A percentile compares a stretch with the other conserved stretches of the same genome.
Evolutionary conservation across 2,888 invertebrate genomes (phyloP).

Genomic region (Dryobota labecula): DNA sequence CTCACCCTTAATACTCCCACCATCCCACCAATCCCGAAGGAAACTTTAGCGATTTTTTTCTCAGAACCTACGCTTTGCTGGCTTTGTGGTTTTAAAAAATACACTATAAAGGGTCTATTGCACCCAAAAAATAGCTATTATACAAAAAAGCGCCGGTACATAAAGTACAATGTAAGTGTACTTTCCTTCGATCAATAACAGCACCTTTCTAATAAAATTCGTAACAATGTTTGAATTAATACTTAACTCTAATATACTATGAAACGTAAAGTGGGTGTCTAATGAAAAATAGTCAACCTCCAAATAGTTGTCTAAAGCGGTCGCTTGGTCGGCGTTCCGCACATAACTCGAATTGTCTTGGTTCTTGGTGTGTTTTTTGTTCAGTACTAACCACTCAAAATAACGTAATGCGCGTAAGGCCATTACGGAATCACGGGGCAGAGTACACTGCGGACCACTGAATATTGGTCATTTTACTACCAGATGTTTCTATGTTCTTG

Average conservation of each 20-base stretch:
- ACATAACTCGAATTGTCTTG: conserved; percentile 79
- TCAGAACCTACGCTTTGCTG: no score
- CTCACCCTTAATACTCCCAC: no score
- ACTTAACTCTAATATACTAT: background rate
- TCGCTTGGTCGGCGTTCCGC: conserved; percentile 65
- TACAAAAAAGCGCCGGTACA: no score
- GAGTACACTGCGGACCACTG: conserved; percentile 63
- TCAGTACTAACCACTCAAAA: conserved; percentile 79
- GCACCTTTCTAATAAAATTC: background rate
- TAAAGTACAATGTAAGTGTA: no score
- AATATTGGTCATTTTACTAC: conserved; percentile 6
- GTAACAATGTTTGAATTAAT: background rate
- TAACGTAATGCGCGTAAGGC: conserved; percentile 82
- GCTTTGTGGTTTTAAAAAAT: no score
- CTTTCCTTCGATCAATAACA: no score
- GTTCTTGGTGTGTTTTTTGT: conserved; percentile 77
- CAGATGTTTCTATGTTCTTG: background rate
- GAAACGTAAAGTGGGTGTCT: conserved; percentile 12
- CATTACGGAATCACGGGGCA: conserved; percentile 72
- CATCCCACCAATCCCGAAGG: no score
- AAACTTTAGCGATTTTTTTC: no score
- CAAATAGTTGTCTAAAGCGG: conserved; percentile 53
- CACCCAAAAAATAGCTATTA: no score
- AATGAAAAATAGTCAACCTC: conserved; percentile 56
- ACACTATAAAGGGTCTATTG: no score